Base-by-base conservation (phyloP, 2,888 invertebrate species). In the Euclidia mi region DNA sequence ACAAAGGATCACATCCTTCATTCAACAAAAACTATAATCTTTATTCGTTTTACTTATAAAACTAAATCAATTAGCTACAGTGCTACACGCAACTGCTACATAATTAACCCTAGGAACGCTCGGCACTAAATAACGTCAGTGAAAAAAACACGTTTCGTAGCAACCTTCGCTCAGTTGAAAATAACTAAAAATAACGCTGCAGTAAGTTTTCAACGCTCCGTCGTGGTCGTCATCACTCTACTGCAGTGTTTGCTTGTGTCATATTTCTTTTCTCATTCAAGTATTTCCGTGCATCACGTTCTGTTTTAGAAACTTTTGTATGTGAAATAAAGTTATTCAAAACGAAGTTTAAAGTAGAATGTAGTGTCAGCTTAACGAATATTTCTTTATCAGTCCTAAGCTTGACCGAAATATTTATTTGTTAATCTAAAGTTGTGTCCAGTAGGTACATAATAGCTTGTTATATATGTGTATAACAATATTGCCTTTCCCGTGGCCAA, bases 141-240 rank as follows among this genome's bases (percentile, higher is more conserved):
- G 42, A 59, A 32, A 7, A 47, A 49, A n/a, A 20, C 14, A 32
- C 57, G 51, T 25, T 40, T 20, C 6, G 43, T 41, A 18, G 42
- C 51, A 28, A 4, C 7, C 14, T 34, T 14, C 28, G 17, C 2
- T 37, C 12, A 15, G 28, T 42, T 47, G 43, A 28, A 55, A 44
- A 55, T 55, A 55, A 43, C 61, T 75, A 63, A 62, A 64, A 67
- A 69, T 75, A 77, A 42, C 67, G 11, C 57, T 56, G 63, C 73
- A 70, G 48, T 55, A 49, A 52, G 44, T 65, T 67, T 50, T 52
- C 49, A 65, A 41, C 56, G 41, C 41, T 56, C 38, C 62, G 46
- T 25, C 47, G 52, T 61, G 50, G 48, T 51, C 61, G 65, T 72
- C 75, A 63, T 58, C 70, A 40, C 55, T 58, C 37, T 48, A 62